These are phyloP conservation scores for Sapajus apella DNA, from an alignment of 2,113 vertebrate species.

Conservation along the genomic window DNA sequence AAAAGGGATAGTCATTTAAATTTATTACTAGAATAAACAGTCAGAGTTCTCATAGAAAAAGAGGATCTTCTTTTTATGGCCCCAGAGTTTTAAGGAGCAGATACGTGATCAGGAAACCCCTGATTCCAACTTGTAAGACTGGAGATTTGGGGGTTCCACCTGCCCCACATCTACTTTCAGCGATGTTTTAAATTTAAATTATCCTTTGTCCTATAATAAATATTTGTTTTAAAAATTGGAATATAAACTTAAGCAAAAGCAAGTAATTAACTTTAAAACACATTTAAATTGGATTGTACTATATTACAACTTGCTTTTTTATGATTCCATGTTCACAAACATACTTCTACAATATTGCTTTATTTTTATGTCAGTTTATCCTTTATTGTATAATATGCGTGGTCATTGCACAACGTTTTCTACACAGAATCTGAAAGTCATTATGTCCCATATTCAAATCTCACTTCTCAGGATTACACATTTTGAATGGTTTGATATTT, in stretches of 20 bases:
- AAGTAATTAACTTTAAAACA: not conserved
- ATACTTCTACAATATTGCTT: not conserved
- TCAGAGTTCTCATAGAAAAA: not conserved
- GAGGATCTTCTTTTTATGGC: not conserved
- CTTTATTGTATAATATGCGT: not conserved
- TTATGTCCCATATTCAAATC: not conserved
- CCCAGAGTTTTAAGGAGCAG: not conserved
- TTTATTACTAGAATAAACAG: not conserved
- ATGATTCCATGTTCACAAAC: not conserved
- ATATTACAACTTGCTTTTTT: not conserved
- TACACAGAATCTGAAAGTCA: not conserved
- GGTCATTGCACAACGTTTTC: not conserved
- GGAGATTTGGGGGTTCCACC: not conserved
- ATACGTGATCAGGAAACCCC: not conserved
- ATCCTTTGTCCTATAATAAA: not conserved
- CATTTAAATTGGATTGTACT: not conserved
- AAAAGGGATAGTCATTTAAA: not conserved
- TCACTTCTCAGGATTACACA: not conserved
- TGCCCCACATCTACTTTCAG: not conserved
- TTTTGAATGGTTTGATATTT: not conserved
- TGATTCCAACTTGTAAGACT: not conserved
- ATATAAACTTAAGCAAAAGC: not conserved
- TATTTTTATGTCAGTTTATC: not conserved
- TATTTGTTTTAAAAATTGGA: slow-evolving; percentile 5
- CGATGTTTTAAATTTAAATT: not conserved